These are phyloP conservation scores for Tenebrio molitor DNA, from an alignment of 1,140 invertebrate species.

Conservation along the genomic window DNA sequence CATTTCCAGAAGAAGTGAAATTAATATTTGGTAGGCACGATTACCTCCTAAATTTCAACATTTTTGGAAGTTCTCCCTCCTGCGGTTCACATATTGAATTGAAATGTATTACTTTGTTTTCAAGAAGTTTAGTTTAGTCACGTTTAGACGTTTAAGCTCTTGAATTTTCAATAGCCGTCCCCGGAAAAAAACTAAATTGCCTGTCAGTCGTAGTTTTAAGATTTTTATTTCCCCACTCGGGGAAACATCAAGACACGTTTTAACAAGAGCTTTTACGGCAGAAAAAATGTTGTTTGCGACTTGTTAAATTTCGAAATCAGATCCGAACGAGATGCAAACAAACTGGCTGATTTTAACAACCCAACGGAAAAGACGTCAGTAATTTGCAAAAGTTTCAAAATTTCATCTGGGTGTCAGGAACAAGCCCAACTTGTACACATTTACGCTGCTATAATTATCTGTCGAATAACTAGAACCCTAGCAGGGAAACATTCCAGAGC, in stretches of 20 bases:
- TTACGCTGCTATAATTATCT: conserved; percentile 5
- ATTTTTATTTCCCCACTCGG: conserved; percentile 2
- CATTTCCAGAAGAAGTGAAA: conserved; percentile 10
- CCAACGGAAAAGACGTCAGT: not conserved
- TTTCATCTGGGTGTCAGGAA: not conserved
- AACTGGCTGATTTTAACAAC: not conserved
- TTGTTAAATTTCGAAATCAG: not conserved
- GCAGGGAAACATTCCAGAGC: not conserved
- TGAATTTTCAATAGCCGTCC: conserved; percentile 27
- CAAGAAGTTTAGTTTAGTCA: conserved; percentile 36
- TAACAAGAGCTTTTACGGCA: not conserved
- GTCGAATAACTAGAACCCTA: not conserved
- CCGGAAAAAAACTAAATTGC: conserved; percentile 10
- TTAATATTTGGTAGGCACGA: conserved; percentile 34
- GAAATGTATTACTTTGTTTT: conserved; percentile 41
- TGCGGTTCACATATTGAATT: conserved; percentile 38
- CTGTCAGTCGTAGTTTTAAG: conserved; percentile 14
- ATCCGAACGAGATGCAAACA: not conserved
- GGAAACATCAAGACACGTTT: not conserved
- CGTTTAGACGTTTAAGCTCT: conserved; percentile 35
- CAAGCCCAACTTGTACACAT: not conserved
- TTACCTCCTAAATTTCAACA: conserved; percentile 25
- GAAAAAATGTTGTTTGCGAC: not conserved
- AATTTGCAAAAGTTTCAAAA: not conserved
- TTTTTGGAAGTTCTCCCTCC: conserved; percentile 18